Percentiles rank a stretch among this genome's conserved stretches.
Conservation (phyloP, 2,888 invertebrate species). For the Macaria notata region DNA sequence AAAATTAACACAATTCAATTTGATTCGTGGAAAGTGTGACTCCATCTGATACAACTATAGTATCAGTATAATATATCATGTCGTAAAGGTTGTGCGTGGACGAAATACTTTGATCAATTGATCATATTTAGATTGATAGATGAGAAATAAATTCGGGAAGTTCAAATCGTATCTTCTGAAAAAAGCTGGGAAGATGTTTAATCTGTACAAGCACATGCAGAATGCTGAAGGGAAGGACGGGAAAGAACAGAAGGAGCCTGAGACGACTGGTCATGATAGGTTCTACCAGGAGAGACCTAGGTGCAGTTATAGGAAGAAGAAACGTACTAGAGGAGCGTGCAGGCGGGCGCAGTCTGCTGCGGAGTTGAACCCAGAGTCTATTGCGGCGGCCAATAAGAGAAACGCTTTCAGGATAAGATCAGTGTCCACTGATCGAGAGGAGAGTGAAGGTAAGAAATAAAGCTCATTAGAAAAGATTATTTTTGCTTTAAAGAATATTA, state of each 20-base stretch:
- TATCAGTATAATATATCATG: neutral
- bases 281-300: constrained; percentile 87
- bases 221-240: constrained; percentile 74
- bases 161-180: constrained; percentile 44
- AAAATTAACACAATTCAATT: constrained; percentile 11
- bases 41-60: neutral
- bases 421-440: constrained; percentile 84
- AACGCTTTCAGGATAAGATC: constrained; percentile 84
- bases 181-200: constrained; percentile 84
- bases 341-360: constrained; percentile 86
- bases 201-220: constrained; percentile 87
- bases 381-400: constrained; percentile 85
- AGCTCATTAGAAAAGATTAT: no score
- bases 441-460: constrained; percentile 68
- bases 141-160: constrained; percentile 49
- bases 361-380: constrained; percentile 84
- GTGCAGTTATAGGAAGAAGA: constrained; percentile 76
- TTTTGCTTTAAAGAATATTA: no score
- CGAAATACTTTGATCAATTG: no score
- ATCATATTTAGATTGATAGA: no score
- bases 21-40: neutral
- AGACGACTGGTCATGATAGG: constrained; percentile 90
- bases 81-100: no score
- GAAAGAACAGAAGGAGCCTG: constrained; percentile 77
- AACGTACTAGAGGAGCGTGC: constrained; percentile 79